Percentiles rank a stretch among this genome's conserved stretches.
Conservation (phyloP, 64 coral and sea anemone genomes). For the Pocillopora damicornis region DNA sequence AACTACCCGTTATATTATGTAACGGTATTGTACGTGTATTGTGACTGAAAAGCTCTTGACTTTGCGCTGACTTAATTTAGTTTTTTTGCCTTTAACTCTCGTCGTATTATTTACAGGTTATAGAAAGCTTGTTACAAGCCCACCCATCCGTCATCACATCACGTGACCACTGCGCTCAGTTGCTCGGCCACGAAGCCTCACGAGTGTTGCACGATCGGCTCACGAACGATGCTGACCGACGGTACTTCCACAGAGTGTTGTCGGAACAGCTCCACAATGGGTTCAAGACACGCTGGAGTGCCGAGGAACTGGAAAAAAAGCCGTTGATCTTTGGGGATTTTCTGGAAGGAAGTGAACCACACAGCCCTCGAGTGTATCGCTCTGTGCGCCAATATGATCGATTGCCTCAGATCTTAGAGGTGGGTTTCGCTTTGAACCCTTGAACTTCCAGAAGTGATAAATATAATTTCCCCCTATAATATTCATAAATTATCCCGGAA, state of each 20-base stretch:
- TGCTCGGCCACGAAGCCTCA: conserved; percentile 79
- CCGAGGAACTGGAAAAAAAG: conserved; percentile 57
- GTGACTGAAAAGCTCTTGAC: no score
- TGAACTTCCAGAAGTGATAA: background rate
- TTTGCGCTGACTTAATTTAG: no score
- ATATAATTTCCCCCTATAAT: no score
- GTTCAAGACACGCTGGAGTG: conserved; percentile 53
- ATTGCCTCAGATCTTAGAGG: conserved; percentile 67
- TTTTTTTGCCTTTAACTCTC: no score
- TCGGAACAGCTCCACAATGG: conserved; percentile 67
- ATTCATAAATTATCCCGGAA: no score
- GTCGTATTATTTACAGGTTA: conserved; percentile 52
- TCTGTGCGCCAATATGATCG: conserved; percentile 65
- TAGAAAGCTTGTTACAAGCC: conserved; percentile 87
- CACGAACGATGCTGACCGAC: conserved; percentile 76
- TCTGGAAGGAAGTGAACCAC: conserved; percentile 47
- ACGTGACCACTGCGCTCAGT: conserved; percentile 70
- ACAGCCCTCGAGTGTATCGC: conserved; percentile 62
- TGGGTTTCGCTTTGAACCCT: conserved; percentile 11
- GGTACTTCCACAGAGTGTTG: conserved; percentile 71
- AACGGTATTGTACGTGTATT: no score
- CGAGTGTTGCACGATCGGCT: conserved; percentile 98
- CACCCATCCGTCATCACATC: conserved; percentile 70
- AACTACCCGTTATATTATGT: no score
- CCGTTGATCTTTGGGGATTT: conserved; percentile 95